Conservation (phyloP, 2,888 invertebrate genomes). For the Cephus rjabovi region DNA sequence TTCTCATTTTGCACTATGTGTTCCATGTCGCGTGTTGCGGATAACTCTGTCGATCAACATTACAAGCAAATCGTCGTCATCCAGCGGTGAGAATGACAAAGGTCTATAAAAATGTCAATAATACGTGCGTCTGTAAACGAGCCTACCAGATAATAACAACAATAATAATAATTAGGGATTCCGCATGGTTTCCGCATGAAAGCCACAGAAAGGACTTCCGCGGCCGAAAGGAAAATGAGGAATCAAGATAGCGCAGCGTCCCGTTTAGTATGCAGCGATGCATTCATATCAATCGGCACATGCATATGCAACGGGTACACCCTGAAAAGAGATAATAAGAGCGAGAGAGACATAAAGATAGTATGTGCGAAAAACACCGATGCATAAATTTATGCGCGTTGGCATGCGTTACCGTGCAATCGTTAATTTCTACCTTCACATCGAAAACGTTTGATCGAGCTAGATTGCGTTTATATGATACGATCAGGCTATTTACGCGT, state of each 20-base stretch:
- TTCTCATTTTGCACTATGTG: background rate
- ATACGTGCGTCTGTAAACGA: constrained; percentile 11
- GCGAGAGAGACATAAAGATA: constrained; percentile 22
- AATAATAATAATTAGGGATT: constrained; percentile 42
- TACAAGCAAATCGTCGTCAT: background rate
- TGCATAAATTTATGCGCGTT: constrained; percentile 55
- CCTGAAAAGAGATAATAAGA: constrained; percentile 21
- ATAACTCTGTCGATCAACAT: background rate
- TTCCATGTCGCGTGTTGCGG: background rate
- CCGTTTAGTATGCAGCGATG: constrained; percentile 62
- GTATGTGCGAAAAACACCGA: constrained; percentile 38
- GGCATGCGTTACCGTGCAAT: constrained; percentile 55
- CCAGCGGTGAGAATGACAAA: no score
- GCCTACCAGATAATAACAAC: constrained; percentile 23
- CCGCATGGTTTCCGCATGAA: constrained; percentile 43
- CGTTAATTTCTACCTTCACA: constrained; percentile 50
- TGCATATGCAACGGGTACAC: constrained; percentile 54
- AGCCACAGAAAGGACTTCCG: constrained; percentile 33
- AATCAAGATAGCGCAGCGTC: constrained; percentile 54
- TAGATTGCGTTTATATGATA: constrained; percentile 20
- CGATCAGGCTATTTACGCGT: background rate
- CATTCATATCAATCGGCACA: constrained; percentile 64
- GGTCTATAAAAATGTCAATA: background rate
- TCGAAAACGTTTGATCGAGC: constrained; percentile 25
- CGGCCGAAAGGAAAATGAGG: constrained; percentile 48